phyloP scores from a whole-genome alignment of 2,888 invertebrate species.

The Spodoptera picta region DNA sequence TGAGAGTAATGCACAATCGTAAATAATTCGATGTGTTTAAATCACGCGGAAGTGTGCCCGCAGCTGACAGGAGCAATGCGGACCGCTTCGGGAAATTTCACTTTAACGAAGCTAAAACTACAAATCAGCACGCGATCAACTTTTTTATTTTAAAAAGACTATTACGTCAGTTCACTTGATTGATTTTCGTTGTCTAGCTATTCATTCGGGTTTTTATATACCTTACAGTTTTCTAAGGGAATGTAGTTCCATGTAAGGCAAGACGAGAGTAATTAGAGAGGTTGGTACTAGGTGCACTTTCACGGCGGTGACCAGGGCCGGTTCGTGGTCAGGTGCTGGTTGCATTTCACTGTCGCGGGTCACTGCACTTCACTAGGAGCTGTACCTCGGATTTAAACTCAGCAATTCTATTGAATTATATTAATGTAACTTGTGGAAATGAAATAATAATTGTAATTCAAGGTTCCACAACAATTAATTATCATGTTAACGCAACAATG shows the following conservation, averaged over 20 bases:
- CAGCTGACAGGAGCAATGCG: slow-evolving; percentile 62
- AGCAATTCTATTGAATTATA: slow-evolving; percentile 20
- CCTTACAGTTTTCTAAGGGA: slow-evolving; percentile 50
- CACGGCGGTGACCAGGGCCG: slow-evolving; percentile 66
- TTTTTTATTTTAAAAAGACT: slow-evolving; percentile 37
- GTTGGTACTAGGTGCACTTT: slow-evolving; percentile 75
- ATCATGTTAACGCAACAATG: slow-evolving; percentile 11
- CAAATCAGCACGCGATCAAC: slow-evolving; percentile 64
- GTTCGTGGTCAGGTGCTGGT: slow-evolving; percentile 70
- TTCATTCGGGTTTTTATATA: slow-evolving; percentile 35
- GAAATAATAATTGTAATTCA: slow-evolving; percentile 3
- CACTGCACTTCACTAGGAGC: slow-evolving; percentile 70
- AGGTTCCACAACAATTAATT: slow-evolving; percentile 6
- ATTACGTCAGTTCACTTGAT: slow-evolving; percentile 38
- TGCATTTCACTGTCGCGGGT: slow-evolving; percentile 81
- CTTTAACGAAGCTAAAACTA: slow-evolving; percentile 62
- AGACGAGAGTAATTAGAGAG: slow-evolving; percentile 78
- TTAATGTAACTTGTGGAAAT: not conserved
- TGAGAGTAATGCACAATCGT: slow-evolving; percentile 58
- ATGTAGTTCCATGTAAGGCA: slow-evolving; percentile 61
- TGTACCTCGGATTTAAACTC: slow-evolving; percentile 21
- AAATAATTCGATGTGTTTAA: slow-evolving; percentile 56
- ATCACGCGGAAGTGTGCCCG: slow-evolving; percentile 64
- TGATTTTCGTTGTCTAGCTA: slow-evolving; percentile 41
- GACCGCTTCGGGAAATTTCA: slow-evolving; percentile 64